phyloP scores from a whole-genome alignment of 2,888 invertebrate genomes.

The Lithophane ornitopus region DNA sequence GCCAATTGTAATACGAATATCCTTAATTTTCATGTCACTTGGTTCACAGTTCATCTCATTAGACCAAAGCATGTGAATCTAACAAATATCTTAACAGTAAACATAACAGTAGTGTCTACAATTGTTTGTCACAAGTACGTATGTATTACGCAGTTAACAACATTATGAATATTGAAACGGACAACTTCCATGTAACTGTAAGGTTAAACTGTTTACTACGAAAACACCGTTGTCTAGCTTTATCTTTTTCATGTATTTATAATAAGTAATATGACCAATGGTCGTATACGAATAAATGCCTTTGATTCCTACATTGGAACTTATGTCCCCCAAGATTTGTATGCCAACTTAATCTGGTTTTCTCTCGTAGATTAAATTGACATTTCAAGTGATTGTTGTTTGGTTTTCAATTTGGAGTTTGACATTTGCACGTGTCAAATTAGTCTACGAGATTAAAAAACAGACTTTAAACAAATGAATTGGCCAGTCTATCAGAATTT shows the following conservation, averaged over 20 bases:
- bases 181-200: constrained; percentile 68
- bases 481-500: not conserved
- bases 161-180: constrained; percentile 64
- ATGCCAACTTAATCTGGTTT: not conserved
- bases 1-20: not conserved
- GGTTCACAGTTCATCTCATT: not conserved
- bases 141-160: constrained; percentile 63
- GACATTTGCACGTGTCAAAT: no score
- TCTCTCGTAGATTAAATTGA: no score
- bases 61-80: not conserved
- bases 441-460: no score
- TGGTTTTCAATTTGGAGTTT: no score
- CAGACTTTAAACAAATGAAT: not conserved
- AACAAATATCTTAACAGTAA: not conserved
- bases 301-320: not conserved
- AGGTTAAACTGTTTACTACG: constrained; percentile 39
- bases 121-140: constrained; percentile 40
- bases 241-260: constrained; percentile 23
- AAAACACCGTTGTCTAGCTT: constrained; percentile 54
- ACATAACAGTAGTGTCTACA: constrained; percentile 28
- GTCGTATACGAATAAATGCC: not conserved
- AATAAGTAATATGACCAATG: constrained; percentile 8
- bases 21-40: not conserved
- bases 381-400: no score
- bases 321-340: not conserved